phyloP scores from a whole-genome alignment of 30 jellyfish, hydroid and myxozoan genomes.

The Catostylus mosaicus region DNA sequence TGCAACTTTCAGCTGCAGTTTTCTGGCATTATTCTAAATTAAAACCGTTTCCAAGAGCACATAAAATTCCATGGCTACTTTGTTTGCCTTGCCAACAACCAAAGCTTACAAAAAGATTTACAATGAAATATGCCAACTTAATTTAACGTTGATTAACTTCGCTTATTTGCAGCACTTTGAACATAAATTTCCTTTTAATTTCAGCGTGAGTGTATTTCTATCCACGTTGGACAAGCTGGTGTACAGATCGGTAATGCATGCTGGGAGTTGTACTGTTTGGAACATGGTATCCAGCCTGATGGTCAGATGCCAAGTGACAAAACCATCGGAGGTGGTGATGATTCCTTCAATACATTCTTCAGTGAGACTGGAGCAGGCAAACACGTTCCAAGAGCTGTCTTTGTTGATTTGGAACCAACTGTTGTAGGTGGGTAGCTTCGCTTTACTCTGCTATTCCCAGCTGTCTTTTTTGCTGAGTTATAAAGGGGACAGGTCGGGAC shows the following conservation, averaged over 20 bases:
- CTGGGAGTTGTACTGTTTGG: slow-evolving; percentile 97
- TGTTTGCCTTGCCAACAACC: too few species aligned
- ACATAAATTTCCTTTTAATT: slow-evolving; percentile 8
- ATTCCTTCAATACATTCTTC: slow-evolving; percentile 92
- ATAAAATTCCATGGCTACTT: too few species aligned
- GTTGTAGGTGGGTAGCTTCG: slow-evolving; percentile 76
- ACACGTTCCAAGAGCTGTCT: slow-evolving; percentile 95
- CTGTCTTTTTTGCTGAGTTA: not conserved
- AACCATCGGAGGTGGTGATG: slow-evolving; percentile 97
- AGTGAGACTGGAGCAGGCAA: slow-evolving; percentile 97
- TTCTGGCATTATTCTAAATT: too few species aligned
- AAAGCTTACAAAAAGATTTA: too few species aligned
- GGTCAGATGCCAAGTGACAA: slow-evolving; percentile 97
- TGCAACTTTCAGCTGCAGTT: too few species aligned
- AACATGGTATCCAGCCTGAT: slow-evolving; percentile 98
- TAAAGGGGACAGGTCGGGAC: too few species aligned
- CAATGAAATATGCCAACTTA: too few species aligned
- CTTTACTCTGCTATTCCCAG: not conserved
- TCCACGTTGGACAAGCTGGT: slow-evolving; percentile 98
- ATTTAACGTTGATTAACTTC: too few species aligned
- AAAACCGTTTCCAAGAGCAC: too few species aligned
- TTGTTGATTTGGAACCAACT: slow-evolving; percentile 90
- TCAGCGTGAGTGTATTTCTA: slow-evolving; percentile 94
- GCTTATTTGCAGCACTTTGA: too few species aligned
- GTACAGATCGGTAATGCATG: slow-evolving; percentile 96